These are phyloP conservation scores for Ailuropoda melanoleuca DNA, from an alignment of 2,113 vertebrate species.

Conservation along the genomic window DNA sequence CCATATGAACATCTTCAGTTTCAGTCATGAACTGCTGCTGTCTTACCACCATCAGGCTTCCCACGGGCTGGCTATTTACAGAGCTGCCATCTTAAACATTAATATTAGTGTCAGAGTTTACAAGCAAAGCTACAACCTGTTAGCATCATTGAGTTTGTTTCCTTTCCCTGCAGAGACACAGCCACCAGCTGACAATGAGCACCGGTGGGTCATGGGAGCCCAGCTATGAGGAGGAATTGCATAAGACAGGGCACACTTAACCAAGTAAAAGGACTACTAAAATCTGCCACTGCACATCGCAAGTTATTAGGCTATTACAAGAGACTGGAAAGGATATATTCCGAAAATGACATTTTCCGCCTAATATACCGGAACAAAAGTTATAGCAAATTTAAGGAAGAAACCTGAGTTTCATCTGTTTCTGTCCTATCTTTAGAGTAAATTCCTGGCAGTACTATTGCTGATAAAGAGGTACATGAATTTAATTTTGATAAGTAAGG, in stretches of 20 bases:
- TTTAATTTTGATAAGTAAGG: constrained; percentile 4
- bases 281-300: background rate
- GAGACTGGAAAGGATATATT: background rate
- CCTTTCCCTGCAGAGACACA: constrained; percentile 29
- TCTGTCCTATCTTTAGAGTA: background rate
- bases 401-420: background rate
- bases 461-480: background rate
- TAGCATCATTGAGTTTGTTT: background rate
- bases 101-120: background rate
- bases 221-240: background rate
- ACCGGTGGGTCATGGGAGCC: background rate
- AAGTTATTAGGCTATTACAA: background rate
- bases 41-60: background rate
- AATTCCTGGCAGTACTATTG: background rate
- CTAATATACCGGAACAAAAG: background rate
- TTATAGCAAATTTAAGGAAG: background rate
- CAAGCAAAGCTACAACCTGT: background rate
- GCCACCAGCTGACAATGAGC: background rate
- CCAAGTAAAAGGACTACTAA: background rate
- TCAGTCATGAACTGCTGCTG: background rate
- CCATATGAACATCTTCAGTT: fast-evolving
- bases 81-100: background rate
- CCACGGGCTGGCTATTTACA: fast-evolving
- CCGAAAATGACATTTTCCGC: background rate
- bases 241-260: background rate